Conservation (phyloP, 2,888 invertebrate species). For the Tupiocoris notatus region DNA sequence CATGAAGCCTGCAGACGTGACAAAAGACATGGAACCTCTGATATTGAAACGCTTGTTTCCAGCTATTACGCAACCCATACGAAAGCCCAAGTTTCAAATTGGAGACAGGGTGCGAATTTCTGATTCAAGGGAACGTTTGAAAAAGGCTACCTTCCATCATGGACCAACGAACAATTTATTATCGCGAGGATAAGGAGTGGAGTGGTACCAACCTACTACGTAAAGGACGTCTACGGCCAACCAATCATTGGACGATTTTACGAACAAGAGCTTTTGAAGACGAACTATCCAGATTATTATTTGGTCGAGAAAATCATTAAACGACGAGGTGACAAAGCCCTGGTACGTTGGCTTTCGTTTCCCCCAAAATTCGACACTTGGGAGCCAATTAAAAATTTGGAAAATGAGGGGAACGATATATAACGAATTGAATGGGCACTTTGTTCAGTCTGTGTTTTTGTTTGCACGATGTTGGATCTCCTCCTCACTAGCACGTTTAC, state of each 20-base stretch:
- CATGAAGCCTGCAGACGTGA: constrained; percentile 52
- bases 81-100: constrained; percentile 50
- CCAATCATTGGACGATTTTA: constrained; percentile 51
- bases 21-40: constrained; percentile 1
- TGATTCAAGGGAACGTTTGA: constrained; percentile 52
- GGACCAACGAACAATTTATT: constrained; percentile 53
- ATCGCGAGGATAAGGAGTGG: constrained; percentile 51
- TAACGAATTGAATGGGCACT: too few species aligned
- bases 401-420: too few species aligned
- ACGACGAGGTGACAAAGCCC: constrained; percentile 48
- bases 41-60: constrained; percentile 20
- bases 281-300: constrained; percentile 49
- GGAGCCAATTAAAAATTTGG: not conserved
- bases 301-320: constrained; percentile 51
- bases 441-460: not conserved
- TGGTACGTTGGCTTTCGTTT: constrained; percentile 50
- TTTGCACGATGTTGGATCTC: not conserved
- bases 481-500: not conserved
- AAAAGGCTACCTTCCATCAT: constrained; percentile 53
- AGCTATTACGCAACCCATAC: constrained; percentile 48
- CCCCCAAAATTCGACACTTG: not conserved
- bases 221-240: not conserved
- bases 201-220: not conserved
- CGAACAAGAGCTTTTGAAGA: constrained; percentile 50
- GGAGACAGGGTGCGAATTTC: constrained; percentile 52